phyloP scores from a whole-genome alignment of 2,888 invertebrate genomes.

The Argyresthia albistria region DNA sequence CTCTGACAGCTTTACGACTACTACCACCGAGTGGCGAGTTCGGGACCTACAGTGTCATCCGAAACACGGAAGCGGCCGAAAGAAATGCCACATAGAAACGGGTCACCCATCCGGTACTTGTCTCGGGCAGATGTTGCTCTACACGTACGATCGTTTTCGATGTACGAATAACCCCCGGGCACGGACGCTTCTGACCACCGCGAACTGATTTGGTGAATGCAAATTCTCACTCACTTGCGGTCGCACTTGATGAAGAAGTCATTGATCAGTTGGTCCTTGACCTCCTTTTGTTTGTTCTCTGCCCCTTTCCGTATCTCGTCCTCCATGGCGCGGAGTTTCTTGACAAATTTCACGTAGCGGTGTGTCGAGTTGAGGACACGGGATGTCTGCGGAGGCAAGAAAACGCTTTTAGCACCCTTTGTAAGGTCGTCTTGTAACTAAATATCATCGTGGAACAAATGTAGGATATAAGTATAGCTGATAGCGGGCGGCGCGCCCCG shows the following conservation, averaged over 20 bases:
- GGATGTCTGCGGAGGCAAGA: slow-evolving; percentile 34
- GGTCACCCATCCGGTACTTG: too few relatives aligned
- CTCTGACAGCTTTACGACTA: too few relatives aligned
- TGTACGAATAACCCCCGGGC: too few relatives aligned
- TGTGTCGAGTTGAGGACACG: slow-evolving; percentile 47
- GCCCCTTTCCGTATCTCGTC: slow-evolving; percentile 39
- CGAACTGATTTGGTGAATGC: too few relatives aligned
- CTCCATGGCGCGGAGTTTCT: slow-evolving; percentile 40
- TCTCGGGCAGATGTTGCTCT: too few relatives aligned
- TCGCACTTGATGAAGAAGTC: slow-evolving; percentile 54
- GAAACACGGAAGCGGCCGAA: too few relatives aligned
- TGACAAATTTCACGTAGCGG: slow-evolving; percentile 49
- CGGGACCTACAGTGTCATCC: too few relatives aligned
- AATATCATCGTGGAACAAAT: background rate
- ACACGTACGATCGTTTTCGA: too few relatives aligned
- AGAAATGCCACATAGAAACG: too few relatives aligned
- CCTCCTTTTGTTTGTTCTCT: slow-evolving; percentile 29
- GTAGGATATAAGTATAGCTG: background rate
- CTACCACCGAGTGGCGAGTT: too few relatives aligned
- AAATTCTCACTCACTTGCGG: slow-evolving; percentile 27
- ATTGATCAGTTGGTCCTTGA: slow-evolving; percentile 34
- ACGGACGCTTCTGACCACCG: too few relatives aligned
- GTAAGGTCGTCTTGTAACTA: background rate
- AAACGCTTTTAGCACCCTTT: background rate
- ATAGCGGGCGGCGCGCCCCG: too few relatives aligned